These are phyloP conservation scores for Lasioglossum lativentre DNA, from an alignment of 2,888 invertebrate genomes.

Conservation along the genomic window DNA sequence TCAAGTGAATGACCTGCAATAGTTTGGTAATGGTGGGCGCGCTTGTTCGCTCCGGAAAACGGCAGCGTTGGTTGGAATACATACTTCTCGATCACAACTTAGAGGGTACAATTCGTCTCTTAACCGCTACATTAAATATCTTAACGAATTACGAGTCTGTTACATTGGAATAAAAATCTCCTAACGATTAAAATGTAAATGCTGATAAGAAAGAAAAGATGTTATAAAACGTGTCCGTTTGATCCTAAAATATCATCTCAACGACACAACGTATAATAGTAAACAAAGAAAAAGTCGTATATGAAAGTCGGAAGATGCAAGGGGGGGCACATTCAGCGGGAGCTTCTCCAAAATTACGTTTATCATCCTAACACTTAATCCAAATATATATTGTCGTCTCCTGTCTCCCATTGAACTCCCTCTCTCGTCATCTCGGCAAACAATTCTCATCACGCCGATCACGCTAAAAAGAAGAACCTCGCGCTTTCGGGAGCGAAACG, in stretches of 20 bases:
- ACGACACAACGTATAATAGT: conserved; percentile 2
- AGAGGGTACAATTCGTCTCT: neutral
- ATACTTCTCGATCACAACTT: conserved; percentile 10
- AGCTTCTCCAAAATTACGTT: conserved; percentile 62
- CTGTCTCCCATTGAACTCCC: conserved; percentile 60
- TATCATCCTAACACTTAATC: conserved; percentile 64
- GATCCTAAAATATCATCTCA: conserved; percentile 22
- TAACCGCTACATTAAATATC: conserved; percentile 17
- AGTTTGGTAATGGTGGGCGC: conserved; percentile 81
- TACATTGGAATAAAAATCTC: neutral
- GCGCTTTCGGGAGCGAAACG: conserved; percentile 66
- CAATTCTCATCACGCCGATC: conserved; percentile 19
- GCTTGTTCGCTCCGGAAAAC: conserved; percentile 69
- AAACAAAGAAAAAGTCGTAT: neutral
- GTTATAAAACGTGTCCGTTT: neutral
- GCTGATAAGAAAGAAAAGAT: conserved; percentile 4
- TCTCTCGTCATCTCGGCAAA: conserved; percentile 55
- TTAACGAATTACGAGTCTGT: conserved; percentile 23
- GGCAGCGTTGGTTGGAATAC: conserved; percentile 19
- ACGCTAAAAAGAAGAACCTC: conserved; percentile 20
- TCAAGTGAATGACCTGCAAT: conserved; percentile 81
- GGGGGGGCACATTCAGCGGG: conserved; percentile 57
- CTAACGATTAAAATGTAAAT: conserved; percentile 14
- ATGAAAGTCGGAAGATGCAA: conserved; percentile 47
- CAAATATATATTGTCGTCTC: conserved; percentile 70